Evolutionary conservation across 2,797 vertebrate genomes (phyloP), one percentile per base, ranked within the genome.

Genomic region (Manis crassicaudata): DNA sequence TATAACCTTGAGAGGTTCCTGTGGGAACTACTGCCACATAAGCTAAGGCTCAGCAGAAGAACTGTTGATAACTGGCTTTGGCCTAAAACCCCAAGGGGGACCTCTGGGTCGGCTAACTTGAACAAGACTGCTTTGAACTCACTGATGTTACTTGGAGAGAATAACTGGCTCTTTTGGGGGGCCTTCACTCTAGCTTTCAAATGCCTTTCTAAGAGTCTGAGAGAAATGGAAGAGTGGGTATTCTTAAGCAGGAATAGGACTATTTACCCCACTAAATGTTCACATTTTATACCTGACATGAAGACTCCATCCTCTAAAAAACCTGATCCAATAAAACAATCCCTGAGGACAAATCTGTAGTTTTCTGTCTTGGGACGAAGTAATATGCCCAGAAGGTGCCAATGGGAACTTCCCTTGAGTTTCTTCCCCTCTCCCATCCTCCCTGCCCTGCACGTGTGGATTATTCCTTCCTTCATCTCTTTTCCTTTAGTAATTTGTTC

Each of bases 31-130:
- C 88, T 46, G 70, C 43, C 56, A 63, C 50, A 5, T 70, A 93
- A 70, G 17, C 70, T 94, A 94, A 92, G 73, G 20, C 5, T 63
- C 93, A 90, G 50, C 52, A 73, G 96, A 87, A 81, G 65, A 72
- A 82, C 5, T 20, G 16, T 80, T 81, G 75, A 60, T 67, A 85
- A 58, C 50, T 56, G 29, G n/a, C 23, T 92, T 88, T 72, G 68
- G 54, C 62, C 63, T 89, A 37, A 68, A 76, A 72, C 25, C 37
- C 37, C 43, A 79, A 94, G 29, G 9, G 52, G 56, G 95, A 95
- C 40, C 27, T 58, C n/a, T 79, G 16, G 3, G 8, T 82, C 56
- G 14, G 25, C 83, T 75, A 85, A 68, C 10, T 7, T 96, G n/a
- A 67, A 43, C 54, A 90, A 88, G 29, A 90, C 14, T 65, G 5